Percentiles rank a stretch among this genome's conserved stretches.
Evolutionary conservation across 2,888 invertebrate genomes (phyloP).

Genomic region (Ceraclea dissimilis): DNA sequence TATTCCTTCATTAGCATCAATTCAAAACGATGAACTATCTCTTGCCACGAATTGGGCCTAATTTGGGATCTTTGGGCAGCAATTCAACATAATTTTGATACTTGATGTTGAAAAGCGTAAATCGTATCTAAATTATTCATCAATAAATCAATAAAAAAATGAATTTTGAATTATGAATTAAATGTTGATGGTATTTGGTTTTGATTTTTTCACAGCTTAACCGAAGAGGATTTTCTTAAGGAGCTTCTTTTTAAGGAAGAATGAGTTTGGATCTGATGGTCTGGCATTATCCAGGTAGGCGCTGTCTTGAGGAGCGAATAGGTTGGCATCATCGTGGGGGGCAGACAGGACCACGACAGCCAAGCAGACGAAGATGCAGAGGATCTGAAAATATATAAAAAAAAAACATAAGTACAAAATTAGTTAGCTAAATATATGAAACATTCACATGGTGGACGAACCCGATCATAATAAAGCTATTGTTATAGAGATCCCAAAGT

Average conservation of each 20-base stretch:
- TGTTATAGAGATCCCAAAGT: too few relatives aligned
- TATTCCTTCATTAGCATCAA: too few relatives aligned
- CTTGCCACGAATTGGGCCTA: too few relatives aligned
- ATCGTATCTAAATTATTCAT: not conserved
- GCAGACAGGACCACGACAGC: constrained; percentile 16
- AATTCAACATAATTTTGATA: too few relatives aligned
- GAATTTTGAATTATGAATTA: not conserved
- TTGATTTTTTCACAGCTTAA: not conserved
- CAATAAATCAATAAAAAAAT: not conserved
- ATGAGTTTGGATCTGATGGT: constrained; percentile 14
- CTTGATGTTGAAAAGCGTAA: too few relatives aligned
- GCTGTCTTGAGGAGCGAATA: constrained; percentile 4
- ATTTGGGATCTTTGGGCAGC: too few relatives aligned
- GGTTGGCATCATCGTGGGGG: constrained; percentile 19
- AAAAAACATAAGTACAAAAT: not conserved
- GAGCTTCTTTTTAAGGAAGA: constrained; percentile 15
- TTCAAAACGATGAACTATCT: too few relatives aligned
- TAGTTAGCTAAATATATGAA: too few relatives aligned
- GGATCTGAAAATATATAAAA: constrained; percentile 14
- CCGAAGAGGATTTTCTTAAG: constrained; percentile 19
- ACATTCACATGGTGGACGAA: too few relatives aligned
- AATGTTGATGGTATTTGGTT: not conserved
- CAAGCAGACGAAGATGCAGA: constrained; percentile 18
- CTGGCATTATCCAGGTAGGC: constrained; percentile 9
- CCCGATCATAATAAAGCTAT: too few relatives aligned